Evolutionary conservation across 2,888 invertebrate species (phyloP), one percentile per base, ranked within the genome.

Genomic region (Nemotelus nigrinus): DNA sequence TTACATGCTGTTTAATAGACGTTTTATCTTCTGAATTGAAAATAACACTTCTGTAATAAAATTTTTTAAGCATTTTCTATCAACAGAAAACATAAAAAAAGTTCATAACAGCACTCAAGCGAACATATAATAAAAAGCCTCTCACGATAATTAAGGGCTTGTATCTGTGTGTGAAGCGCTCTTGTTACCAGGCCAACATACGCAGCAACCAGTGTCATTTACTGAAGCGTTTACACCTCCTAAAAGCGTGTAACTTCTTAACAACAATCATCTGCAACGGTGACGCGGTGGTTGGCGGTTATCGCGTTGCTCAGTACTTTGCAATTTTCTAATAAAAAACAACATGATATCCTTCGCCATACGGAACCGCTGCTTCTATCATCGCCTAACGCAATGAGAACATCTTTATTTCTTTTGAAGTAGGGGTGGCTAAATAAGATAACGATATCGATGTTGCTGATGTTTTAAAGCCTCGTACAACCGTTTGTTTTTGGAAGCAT

Each of bases 151-250:
- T 65, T 44, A 65, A 7, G 45, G 47, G 41, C 65, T 47, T 65
- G 45, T 10, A 4, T 47, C 5, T n/a, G 43, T 10, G 47, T 25
- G 25, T 25, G 25, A 25, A 25, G 10, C 41, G 25, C 39, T 8
- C 2, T 63, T 4, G 41, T 39, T 65, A 65, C 7, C 41, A 43
- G 43, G 7, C 39, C 43, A 43, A 41, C 47, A 44, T 7, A 43
- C 70, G 39, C 60, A 60, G 74, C 74, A 74, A 74, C 74, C 74
- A 60, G 74, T 74, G 74, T 74, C 74, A 74, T 79, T 79, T 79
- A 71, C 76, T 77, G 47, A 58, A 75, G 70, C 79, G 75, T 79
- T 79, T 79, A 77, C 79, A 79, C 79, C 77, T 79, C 77, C 79
- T 79, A 74, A 74, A 60, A 74, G 74, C 48, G 58, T 74, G 48